Evolutionary conservation across 2,797 vertebrate genomes (phyloP), one percentile per base, ranked within the genome.

Genomic region (Sebastes vulpes): DNA sequence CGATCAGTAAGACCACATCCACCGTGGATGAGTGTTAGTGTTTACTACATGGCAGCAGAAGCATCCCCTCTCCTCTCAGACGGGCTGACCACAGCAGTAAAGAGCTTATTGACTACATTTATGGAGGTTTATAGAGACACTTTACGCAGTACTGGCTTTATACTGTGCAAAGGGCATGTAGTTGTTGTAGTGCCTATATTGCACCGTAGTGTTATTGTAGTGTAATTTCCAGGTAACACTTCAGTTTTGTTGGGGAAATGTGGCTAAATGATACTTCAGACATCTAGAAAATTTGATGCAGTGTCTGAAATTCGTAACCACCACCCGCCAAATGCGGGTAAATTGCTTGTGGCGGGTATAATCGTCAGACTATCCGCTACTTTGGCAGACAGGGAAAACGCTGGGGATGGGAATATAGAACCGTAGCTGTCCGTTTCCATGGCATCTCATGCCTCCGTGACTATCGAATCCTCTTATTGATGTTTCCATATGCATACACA

Each of bases 71-170:
- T 52, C 56, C 14, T 61, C 25, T 75, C 66, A n/a, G 11, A 61
- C 65, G 3, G 66, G 58, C 73, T 82, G 82, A 78, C 66, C 56
- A 12, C 53, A 73, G 72, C 73, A 58, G 63, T 63, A n/a, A 66
- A 29, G 50, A 60, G 38, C 59, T 81, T 71, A 75, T 38, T 46
- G 61, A 35, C 64, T 18, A 20, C 70, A 50, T 67, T 77, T 21
- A 65, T 56, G 52, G 65, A 52, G 14, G 59, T 67, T 65, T 48
- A 80, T 60, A 1, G 58, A 70, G 31, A 20, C 68, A 20, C 18
- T 66, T 23, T 46, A 46, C 0, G 16, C 48, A 50, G 9, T 2
- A 42, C 18, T 56, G 53, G 20, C 12, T 67, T 72, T 28, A 65
- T 9, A 10, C 9, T 46, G 52, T 61, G 32, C 21, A 53, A 72